phyloP scores from a whole-genome alignment of 1,140 invertebrate species.

The Anadara kagoshimensis region DNA sequence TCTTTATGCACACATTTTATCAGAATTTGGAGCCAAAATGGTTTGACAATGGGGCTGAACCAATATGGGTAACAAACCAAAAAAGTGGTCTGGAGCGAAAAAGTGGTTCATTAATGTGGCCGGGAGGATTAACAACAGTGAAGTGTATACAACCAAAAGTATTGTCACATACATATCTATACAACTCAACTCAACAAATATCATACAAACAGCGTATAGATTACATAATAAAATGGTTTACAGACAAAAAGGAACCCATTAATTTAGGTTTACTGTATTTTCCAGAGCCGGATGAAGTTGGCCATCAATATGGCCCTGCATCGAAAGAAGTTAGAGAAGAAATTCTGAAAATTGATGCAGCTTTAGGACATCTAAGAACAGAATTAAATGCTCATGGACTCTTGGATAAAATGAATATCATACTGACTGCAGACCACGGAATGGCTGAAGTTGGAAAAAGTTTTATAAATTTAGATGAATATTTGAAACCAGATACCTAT shows the following conservation, averaged over 20 bases:
- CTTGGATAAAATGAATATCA: conserved; percentile 78
- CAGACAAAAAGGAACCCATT: conserved; percentile 74
- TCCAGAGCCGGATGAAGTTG: conserved; percentile 81
- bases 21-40: conserved; percentile 53
- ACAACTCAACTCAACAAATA: not conserved
- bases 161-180: conserved; percentile 9
- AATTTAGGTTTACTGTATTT: conserved; percentile 82
- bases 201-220: conserved; percentile 75
- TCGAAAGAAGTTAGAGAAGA: conserved; percentile 48
- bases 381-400: conserved; percentile 63
- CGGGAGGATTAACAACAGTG: conserved; percentile 29
- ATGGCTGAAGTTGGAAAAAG: conserved; percentile 76
- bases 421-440: conserved; percentile 84
- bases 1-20: conserved; percentile 61
- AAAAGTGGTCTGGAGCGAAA: conserved; percentile 28
- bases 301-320: conserved; percentile 66
- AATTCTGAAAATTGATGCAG: conserved; percentile 32
- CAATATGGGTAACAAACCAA: conserved; percentile 67
- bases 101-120: conserved; percentile 45
- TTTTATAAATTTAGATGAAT: conserved; percentile 78
- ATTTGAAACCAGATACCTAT: conserved; percentile 60
- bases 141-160: conserved; percentile 31
- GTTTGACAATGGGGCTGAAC: conserved; percentile 55
- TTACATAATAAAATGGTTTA: conserved; percentile 80
- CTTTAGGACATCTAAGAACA: conserved; percentile 54